Evolutionary conservation across 2,888 invertebrate species (phyloP), one percentile per base, ranked within the genome.

Genomic region (Luperina nickerlii): DNA sequence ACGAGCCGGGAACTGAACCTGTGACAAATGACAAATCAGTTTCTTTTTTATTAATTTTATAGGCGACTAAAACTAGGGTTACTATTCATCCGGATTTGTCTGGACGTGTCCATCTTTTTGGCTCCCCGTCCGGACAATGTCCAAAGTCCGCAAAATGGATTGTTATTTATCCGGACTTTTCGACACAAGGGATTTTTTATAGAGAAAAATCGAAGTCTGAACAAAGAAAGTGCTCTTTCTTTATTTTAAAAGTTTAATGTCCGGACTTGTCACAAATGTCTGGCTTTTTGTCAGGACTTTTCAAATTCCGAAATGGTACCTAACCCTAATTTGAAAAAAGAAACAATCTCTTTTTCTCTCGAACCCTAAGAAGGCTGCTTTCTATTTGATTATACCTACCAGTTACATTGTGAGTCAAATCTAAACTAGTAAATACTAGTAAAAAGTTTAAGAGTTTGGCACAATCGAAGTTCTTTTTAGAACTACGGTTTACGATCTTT

Each of bases 1-100:
- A 98, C 0, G 98, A 98, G 38, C 98, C 99, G 3, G 99, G 98
- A 24, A 98, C 98, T 15, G 98, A 98, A 82, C 98, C 98, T 97
- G 92, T 73, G 90, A 92, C 84, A 90, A 88, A 87, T 86, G 85
- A 66, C 78, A 84, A 87, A 45, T 87, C 81, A 87, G 73, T 78
- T 87, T 77, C 85, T 85, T 85, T 85, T 87, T 65, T 71, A 79
- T 65, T 54, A 73, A 73, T 71, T 86, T 86, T 57, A 27, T 69
- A 66, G 66, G 63, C 27, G 27, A 60, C 4, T n/a, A n/a, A 57
- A 60, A 13, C 57, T 60, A 11, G 57, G 11, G 57, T 62, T n/a
- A 13, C 15, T 15, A 27, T 60, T 7, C 5, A 1, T 7, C 24
- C 24, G 9, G 57, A 9, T 57, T 57, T 57, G 24, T 24, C 24